Percentiles rank a stretch among this genome's conserved stretches.
These are phyloP conservation scores for Pteropus rufus DNA, from an alignment of 2,797 vertebrate genomes.

Conservation along the genomic window DNA sequence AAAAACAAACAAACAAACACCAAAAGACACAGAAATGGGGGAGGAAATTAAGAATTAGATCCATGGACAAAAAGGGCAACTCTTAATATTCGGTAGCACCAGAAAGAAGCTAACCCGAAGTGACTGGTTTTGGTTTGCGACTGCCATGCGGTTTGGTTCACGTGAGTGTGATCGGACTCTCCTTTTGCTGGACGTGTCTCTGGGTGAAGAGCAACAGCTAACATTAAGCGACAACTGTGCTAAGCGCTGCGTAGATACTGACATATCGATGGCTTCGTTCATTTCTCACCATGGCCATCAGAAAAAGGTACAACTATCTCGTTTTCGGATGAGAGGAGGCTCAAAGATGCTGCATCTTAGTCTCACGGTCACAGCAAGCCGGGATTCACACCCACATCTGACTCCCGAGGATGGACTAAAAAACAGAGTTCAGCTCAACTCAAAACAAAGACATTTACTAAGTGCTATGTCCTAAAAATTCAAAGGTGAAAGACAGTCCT, in stretches of 20 bases:
- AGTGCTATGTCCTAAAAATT: background rate
- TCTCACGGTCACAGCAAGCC: background rate
- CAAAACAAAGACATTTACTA: background rate
- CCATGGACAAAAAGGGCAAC: background rate
- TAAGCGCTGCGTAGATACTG: accelerated
- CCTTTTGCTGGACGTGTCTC: background rate
- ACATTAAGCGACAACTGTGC: background rate
- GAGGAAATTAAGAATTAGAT: background rate
- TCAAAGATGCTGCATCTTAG: background rate
- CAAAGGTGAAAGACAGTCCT: background rate
- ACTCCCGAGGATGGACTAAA: background rate
- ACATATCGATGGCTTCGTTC: accelerated
- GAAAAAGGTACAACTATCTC: accelerated
- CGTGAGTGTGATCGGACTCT: background rate
- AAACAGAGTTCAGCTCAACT: background rate
- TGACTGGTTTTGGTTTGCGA: background rate
- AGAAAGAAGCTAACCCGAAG: background rate
- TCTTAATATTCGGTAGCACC: background rate
- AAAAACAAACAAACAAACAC: background rate
- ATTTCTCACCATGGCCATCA: accelerated
- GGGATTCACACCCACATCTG: background rate
- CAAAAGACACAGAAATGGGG: background rate
- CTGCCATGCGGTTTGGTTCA: background rate
- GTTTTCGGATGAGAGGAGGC: background rate
- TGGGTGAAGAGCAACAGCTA: background rate